These are phyloP conservation scores for Halesus radiatus DNA, from an alignment of 1,140 invertebrate species.

Conservation along the genomic window DNA sequence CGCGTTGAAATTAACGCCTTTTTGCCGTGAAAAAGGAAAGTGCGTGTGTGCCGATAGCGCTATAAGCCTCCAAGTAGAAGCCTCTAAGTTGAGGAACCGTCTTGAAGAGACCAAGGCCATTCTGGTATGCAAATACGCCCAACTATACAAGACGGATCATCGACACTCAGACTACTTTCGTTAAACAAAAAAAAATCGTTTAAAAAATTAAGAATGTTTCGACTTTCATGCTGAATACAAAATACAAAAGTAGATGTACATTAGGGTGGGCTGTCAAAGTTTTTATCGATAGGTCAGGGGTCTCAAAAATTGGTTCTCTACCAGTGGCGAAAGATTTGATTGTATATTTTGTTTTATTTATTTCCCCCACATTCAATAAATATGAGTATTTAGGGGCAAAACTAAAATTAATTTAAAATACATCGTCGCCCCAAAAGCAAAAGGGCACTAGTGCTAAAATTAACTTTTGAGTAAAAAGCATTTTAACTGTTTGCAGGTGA, in stretches of 20 bases:
- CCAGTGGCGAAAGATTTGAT: no score
- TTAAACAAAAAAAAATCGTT: not conserved
- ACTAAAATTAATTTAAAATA: no score
- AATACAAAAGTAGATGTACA: not conserved
- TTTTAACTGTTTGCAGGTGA: no score
- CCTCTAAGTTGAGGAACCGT: not conserved
- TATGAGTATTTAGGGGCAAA: no score
- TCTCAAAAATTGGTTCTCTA: no score
- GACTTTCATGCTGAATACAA: not conserved
- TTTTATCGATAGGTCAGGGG: no score
- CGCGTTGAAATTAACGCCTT: not conserved
- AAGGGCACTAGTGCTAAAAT: no score
- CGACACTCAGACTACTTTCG: constrained; percentile 16
- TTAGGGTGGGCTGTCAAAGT: no score
- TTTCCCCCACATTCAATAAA: no score
- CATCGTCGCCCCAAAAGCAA: no score
- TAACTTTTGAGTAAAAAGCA: no score
- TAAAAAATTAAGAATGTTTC: not conserved
- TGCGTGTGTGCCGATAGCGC: not conserved
- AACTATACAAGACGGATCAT: not conserved
- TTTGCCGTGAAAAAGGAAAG: not conserved
- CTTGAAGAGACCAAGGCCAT: constrained; percentile 15
- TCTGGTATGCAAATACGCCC: constrained; percentile 10
- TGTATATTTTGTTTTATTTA: no score
- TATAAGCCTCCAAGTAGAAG: not conserved